phyloP scores from a whole-genome alignment of 2,888 invertebrate species.

The Chrysolina oricalcia region DNA sequence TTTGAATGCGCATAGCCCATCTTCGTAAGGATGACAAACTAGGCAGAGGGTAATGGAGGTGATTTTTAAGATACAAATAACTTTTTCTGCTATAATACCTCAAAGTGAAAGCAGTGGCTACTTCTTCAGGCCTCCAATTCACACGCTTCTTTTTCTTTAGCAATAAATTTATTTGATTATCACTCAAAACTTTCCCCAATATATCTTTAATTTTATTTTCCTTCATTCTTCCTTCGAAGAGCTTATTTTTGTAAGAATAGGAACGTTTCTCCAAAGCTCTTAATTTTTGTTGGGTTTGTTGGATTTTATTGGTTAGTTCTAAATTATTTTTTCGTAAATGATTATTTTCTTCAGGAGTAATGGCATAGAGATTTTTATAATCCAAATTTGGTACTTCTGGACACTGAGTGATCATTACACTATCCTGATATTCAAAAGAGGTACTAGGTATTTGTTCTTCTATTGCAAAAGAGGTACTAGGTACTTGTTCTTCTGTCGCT shows the following conservation, averaged over 20 bases:
- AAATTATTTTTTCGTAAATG: neutral
- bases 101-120: conserved; percentile 40
- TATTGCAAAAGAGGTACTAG: too few species aligned
- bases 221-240: neutral
- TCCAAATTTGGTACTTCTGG: neutral
- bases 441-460: too few species aligned
- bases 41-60: conserved; percentile 36
- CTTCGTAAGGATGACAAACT: conserved; percentile 37
- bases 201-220: neutral
- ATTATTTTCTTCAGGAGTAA: neutral
- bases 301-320: neutral
- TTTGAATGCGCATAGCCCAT: conserved; percentile 37
- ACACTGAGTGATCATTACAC: neutral
- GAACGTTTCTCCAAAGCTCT: neutral
- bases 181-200: neutral
- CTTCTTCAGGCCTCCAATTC: conserved; percentile 37
- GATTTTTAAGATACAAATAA: conserved; percentile 34
- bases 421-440: neutral
- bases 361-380: conserved; percentile 4
- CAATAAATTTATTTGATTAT: conserved; percentile 40
- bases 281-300: neutral
- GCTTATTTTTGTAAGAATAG: neutral
- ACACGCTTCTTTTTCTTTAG: conserved; percentile 34
- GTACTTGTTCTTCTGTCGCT: too few species aligned
- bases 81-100: conserved; percentile 41